Conservation (phyloP, 2,888 invertebrate genomes). For the Macroteleia sp. region DNA sequence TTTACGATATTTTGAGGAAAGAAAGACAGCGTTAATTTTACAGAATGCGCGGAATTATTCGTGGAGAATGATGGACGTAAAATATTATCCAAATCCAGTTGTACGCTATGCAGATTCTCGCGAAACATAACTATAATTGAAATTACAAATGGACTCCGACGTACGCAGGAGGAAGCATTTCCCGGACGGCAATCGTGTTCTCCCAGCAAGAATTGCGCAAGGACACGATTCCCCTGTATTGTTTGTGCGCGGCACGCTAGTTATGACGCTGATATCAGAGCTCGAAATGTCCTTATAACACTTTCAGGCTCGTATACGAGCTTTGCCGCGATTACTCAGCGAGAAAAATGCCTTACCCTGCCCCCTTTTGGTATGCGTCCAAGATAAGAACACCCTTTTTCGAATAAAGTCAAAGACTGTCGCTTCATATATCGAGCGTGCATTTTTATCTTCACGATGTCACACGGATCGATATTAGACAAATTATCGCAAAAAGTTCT, state of each 20-base stretch:
- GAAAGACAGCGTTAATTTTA: too few relatives aligned
- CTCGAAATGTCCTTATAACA: constrained; percentile 54
- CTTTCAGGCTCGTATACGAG: constrained; percentile 62
- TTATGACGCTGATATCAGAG: constrained; percentile 55
- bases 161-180: constrained; percentile 21
- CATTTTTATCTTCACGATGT: constrained; percentile 50
- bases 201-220: constrained; percentile 50
- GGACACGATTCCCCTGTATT: constrained; percentile 51
- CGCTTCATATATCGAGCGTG: constrained; percentile 51
- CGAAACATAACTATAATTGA: constrained; percentile 51
- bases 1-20: too few relatives aligned
- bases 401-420: constrained; percentile 35
- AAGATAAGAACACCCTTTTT: constrained; percentile 48
- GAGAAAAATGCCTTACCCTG: constrained; percentile 43
- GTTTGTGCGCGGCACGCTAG: constrained; percentile 47
- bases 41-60: neutral
- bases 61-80: constrained; percentile 4
- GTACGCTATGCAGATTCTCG: constrained; percentile 28
- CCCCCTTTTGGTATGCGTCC: constrained; percentile 43
- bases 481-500: constrained; percentile 16
- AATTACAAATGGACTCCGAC: constrained; percentile 50
- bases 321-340: constrained; percentile 54
- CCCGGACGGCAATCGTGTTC: constrained; percentile 39
- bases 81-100: constrained; percentile 15
- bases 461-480: constrained; percentile 14